Conservation (phyloP, 2,113 vertebrate species). For the Anas platyrhynchos region DNA sequence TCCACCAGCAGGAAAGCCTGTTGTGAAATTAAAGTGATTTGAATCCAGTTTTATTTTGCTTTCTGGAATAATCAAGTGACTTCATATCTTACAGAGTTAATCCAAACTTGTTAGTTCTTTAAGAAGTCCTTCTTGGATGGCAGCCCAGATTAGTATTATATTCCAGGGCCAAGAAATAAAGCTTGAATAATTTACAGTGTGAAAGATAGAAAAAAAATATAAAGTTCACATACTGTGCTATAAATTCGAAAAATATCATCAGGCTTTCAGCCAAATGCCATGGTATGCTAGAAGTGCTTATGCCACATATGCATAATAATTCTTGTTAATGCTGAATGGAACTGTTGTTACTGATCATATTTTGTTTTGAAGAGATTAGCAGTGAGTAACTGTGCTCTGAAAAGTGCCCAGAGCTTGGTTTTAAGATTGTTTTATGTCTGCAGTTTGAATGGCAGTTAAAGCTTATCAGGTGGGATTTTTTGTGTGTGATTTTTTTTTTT, state of each 20-base stretch:
- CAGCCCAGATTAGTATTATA: not conserved
- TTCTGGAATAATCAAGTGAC: not conserved
- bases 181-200: constrained; percentile 29
- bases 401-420: not conserved
- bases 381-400: not conserved
- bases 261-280: constrained; percentile 43
- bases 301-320: constrained; percentile 9
- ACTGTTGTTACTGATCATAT: not conserved
- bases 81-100: not conserved
- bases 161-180: constrained; percentile 28
- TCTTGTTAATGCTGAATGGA: constrained; percentile 23
- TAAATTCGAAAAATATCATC: not conserved
- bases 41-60: not conserved
- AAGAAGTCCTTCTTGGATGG: constrained; percentile 20
- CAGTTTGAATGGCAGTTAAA: not conserved
- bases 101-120: constrained; percentile 12
- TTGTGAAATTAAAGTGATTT: not conserved
- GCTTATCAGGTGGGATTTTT: not conserved
- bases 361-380: constrained; percentile 12
- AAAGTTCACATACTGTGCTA: not conserved
- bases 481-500: not conserved
- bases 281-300: not conserved
- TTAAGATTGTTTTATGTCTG: not conserved
- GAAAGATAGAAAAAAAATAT: not conserved
- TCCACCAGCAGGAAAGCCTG: not conserved